Percentiles rank a stretch among this genome's conserved stretches.
These are phyloP conservation scores for Herpailurus yagouaroundi DNA, from an alignment of 2,113 vertebrate genomes.

Conservation along the genomic window DNA sequence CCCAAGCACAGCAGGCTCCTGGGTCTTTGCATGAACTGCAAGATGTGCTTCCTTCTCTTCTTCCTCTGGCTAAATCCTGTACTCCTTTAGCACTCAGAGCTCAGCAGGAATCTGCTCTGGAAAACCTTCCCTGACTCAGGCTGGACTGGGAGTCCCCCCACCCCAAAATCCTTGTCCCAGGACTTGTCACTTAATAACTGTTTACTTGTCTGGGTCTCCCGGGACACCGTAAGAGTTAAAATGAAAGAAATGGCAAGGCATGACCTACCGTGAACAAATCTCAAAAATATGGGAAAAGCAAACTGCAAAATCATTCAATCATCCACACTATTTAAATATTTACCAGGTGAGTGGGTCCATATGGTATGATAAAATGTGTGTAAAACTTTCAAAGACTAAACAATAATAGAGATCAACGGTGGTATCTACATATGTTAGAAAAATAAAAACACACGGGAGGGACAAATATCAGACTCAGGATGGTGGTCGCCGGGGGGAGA, in stretches of 20 bases:
- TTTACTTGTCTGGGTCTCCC: neutral
- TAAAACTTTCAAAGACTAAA: neutral
- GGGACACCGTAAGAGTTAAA: neutral
- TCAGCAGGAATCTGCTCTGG: neutral
- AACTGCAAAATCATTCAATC: neutral
- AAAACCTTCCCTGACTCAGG: neutral
- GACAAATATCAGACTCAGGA: neutral
- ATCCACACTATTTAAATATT: neutral
- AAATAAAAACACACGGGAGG: neutral
- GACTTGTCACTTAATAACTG: neutral
- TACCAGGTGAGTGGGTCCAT: neutral
- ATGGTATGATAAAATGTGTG: neutral
- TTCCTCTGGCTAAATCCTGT: neutral
- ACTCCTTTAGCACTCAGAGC: neutral
- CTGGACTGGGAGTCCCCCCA: neutral
- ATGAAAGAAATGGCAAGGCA: neutral
- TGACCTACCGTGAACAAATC: neutral
- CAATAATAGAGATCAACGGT: neutral
- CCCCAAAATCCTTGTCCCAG: neutral
- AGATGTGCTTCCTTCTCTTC: too few relatives aligned
- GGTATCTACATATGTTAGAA: neutral
- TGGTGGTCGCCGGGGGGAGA: neutral
- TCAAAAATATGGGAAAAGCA: neutral
- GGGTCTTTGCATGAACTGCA: too few relatives aligned
- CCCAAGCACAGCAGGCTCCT: neutral